Evolutionary conservation across 1,140 invertebrate species (phyloP), one percentile per base, ranked within the genome.

Genomic region (Drosophila ficusphila): DNA sequence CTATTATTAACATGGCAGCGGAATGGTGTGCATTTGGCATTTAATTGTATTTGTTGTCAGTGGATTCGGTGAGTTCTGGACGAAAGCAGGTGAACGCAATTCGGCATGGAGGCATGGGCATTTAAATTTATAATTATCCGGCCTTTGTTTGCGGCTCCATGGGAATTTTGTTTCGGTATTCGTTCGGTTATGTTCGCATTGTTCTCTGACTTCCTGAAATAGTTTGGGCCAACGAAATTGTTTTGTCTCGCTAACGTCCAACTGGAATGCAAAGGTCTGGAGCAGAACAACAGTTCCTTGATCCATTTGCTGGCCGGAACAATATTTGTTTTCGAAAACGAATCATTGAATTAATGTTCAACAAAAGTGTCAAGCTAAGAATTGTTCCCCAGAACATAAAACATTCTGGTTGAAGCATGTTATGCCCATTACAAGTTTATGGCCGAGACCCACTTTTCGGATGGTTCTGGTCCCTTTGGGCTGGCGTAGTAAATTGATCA

Each of bases 41-140:
- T 83, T 74, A 65, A 82, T 64, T 83, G 79, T 64, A 70, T 74
- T 74, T 64, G 79, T 70, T 48, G 67, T 65, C 72, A 51, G 51
- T 70, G 76, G 69, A 75, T 75, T 75, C 47, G 54, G 56, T 57
- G 54, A 76, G 52, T 79, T 76, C 36, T 49, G 53, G 38, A 54
- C 49, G 18, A 8, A 18, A 56, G 52, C 23, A n/a, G 34, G 31
- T 62, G 57, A 79, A 48, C 8, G 56, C 60, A 64, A 71, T 54
- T 71, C 71, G 62, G 64, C 73, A 39, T 61, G 31, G 16, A 38
- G 46, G 41, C 25, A 9, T 23, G 39, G 34, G 29, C 48, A 64
- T 74, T 74, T 56, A 73, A 73, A 73, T 71, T 72, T 73, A 62
- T 73, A 73, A 73, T 72, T 72, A 72, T 73, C n/a, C 27, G 44